Evolutionary conservation across 1,140 invertebrate genomes (phyloP), one percentile per base, ranked within the genome.

Genomic region (Tetragonula clypearis): DNA sequence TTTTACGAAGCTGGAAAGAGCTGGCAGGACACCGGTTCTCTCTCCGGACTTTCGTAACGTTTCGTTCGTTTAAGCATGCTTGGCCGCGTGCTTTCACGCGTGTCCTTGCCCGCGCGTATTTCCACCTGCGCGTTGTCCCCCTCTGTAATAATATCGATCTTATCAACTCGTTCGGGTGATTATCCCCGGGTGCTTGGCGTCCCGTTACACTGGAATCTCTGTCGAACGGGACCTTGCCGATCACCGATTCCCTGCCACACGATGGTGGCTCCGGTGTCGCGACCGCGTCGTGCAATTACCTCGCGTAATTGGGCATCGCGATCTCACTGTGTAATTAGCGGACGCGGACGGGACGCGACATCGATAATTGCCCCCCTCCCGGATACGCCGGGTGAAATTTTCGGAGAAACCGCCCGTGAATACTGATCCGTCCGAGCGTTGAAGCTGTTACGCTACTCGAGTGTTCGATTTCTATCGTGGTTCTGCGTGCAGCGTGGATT

Each of bases 81-180:
- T 77, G 73, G 81, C 56, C 4, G 53, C 65, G 75, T 86, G 79
- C 74, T 89, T 89, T 85, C 82, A 85, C 87, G 85, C 85, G 87
- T 85, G 85, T 87, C 79, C 80, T 82, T 82, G 82, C 77, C 85
- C 76, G 79, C 85, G 83, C 82, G 53, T 30, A 62, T 84, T 74
- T 90, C 88, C 79, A 74, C 66, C 76, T 77, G 66, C 79, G 68
- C 41, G 0, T 49, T 49, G 41, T 49, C 79, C 65, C 72, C 84
- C 68, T 60, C 60, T 26, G 26, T 87, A 85, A 85, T 90, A 90
- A 90, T 90, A 90, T 90, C 86, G 88, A 90, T 90, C 72, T 90
- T 90, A 90, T 90, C 88, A 79, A n/a, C 73, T 56, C 69, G 55
- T 49, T 65, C 65, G 55, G 79, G 68, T 90, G 60, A 90, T 90